Evolutionary conservation across 2,113 vertebrate genomes (phyloP).

Genomic region (Cyprinus carpio): DNA sequence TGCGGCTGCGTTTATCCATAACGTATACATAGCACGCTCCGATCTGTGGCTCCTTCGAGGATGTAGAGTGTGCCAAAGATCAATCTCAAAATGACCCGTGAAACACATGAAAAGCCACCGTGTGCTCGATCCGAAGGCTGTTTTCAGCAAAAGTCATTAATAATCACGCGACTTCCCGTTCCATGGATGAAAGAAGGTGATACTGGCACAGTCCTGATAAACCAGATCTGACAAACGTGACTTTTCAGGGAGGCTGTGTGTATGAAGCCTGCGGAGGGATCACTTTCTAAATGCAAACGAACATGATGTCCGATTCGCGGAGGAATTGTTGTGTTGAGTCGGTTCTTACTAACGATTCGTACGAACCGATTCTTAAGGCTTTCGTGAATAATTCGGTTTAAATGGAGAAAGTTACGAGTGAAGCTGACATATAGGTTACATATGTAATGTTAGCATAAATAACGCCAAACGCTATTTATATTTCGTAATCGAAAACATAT

Average conservation of each 20-base stretch:
- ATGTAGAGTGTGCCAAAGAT: conserved; percentile 10
- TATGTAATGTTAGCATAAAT: too few species aligned
- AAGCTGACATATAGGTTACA: background rate
- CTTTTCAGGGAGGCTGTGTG: background rate
- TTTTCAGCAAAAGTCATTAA: conserved; percentile 35
- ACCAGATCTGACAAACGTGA: background rate
- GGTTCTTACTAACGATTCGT: background rate
- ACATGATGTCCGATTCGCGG: conserved; percentile 2
- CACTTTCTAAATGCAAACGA: conserved; percentile 21
- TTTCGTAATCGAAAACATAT: background rate
- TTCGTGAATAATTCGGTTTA: background rate
- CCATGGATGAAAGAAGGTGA: background rate
- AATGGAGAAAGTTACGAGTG: background rate
- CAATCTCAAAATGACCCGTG: conserved; percentile 37
- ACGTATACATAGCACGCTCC: background rate
- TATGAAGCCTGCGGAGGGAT: background rate
- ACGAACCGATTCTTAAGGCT: background rate
- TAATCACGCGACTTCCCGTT: conserved; percentile 15
- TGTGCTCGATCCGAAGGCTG: conserved; percentile 26
- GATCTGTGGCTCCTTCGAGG: background rate
- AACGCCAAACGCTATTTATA: background rate
- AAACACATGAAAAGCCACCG: conserved; percentile 29
- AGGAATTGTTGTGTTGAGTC: background rate
- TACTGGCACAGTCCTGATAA: background rate
- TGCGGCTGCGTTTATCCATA: background rate